Evolutionary conservation across 2,797 vertebrate species (phyloP), one percentile per base, ranked within the genome.

Genomic region (Peromyscus nudipes): DNA sequence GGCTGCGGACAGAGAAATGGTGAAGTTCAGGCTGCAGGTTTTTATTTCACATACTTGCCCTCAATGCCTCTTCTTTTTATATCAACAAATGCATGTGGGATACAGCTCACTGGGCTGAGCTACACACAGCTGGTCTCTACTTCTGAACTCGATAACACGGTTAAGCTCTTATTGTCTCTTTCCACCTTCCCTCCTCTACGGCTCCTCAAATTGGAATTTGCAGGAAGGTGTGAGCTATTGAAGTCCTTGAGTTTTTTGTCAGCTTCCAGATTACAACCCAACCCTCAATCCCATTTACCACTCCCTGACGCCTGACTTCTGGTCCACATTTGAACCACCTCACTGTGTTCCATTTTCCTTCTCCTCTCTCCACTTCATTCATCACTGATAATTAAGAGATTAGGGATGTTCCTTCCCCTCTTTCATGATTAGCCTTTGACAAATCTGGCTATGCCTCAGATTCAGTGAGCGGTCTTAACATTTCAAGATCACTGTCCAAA

Each of bases 21-120:
- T 57, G 12, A 94, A 71, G 67, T 92, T 92, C 52, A 96, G 91
- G 89, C 89, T 96, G 52, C 7, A 91, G 82, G 82, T 60, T 97
- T 95, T 86, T 75, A 89, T 95, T 96, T 96, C 79, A 94, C 96
- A 96, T 84, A 93, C 10, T 85, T 96, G 96, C 81, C 75, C 79
- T 77, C 31, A 89, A 87, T 92, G 91, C 37, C 82, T 95, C 46
- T 55, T 89, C 89, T 93, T 97, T 95, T 92, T 89, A 91, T 95
- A 80, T 69, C 49, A 96, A 84, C 65, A 91, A 89, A 77, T 69
- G n/a, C 69, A 91, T 82, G n/a, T 77, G 91, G 92, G 79, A 94
- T 16, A 87, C 23, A 92, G 88, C 21, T 93, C 73, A 92, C 16
- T 89, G 73, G 90, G 27, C 65, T 76, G 71, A 80, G 29, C 49